These are phyloP conservation scores for Sorex araneus DNA, from an alignment of 2,113 vertebrate genomes.

Conservation along the genomic window DNA sequence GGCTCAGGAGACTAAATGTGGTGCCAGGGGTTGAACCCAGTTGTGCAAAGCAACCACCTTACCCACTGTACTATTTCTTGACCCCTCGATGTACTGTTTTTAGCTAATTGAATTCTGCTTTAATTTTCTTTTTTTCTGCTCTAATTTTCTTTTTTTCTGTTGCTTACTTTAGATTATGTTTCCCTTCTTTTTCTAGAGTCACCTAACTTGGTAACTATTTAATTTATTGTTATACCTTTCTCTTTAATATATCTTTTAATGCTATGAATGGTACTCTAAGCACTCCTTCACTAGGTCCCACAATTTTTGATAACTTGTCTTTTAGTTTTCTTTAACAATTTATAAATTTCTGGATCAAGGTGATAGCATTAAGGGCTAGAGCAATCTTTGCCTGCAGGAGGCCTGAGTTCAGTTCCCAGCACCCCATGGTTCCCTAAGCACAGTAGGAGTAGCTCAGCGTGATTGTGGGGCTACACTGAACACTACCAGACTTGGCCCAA, in stretches of 20 bases:
- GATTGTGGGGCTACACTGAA: too few species aligned
- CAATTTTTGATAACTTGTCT: not conserved
- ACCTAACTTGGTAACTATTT: not conserved
- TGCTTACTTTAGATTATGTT: not conserved
- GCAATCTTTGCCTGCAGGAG: too few species aligned
- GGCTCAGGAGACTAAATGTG: too few species aligned
- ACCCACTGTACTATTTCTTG: too few species aligned
- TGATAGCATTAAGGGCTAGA: too few species aligned
- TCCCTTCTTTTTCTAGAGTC: slow-evolving; percentile 18
- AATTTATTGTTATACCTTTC: slow-evolving; percentile 11
- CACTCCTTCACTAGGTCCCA: not conserved
- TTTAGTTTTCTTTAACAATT: slow-evolving; percentile 31
- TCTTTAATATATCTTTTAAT: slow-evolving; percentile 5
- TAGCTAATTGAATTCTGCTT: not conserved
- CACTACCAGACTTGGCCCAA: too few species aligned
- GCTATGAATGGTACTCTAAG: not conserved
- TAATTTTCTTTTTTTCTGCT: not conserved
- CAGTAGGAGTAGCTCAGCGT: too few species aligned
- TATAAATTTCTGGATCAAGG: not conserved
- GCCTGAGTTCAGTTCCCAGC: too few species aligned
- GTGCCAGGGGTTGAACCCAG: too few species aligned
- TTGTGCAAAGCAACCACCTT: too few species aligned
- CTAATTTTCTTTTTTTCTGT: not conserved
- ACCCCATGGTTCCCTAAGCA: too few species aligned
- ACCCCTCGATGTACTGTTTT: too few species aligned